Evolutionary conservation across 2,888 invertebrate genomes (phyloP).

Genomic region (Sesia bembeciformis): DNA sequence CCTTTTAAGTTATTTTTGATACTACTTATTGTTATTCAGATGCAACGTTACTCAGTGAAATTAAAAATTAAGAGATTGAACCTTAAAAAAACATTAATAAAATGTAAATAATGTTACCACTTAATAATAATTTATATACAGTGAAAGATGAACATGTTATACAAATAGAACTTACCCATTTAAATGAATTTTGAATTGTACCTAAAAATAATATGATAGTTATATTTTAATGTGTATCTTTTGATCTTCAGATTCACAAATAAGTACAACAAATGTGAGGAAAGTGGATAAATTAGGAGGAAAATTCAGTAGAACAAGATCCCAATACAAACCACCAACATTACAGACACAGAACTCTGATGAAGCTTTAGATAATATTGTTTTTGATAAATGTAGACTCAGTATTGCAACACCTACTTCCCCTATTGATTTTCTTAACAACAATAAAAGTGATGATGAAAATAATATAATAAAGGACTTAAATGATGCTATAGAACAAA

Average conservation of each 20-base stretch:
- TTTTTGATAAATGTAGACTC: conserved; percentile 57
- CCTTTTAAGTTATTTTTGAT: no score
- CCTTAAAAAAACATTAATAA: no score
- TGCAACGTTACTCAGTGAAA: no score
- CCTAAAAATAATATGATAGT: no score
- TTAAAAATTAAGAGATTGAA: no score
- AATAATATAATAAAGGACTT: conserved; percentile 1
- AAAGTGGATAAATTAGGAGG: conserved; percentile 35
- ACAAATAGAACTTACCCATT: no score
- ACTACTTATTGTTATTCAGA: no score
- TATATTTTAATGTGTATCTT: not conserved
- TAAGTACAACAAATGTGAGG: conserved; percentile 16
- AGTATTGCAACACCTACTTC: conserved; percentile 37
- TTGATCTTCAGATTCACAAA: not conserved
- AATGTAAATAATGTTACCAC: no score
- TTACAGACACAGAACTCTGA: conserved; percentile 36
- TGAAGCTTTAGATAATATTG: conserved; percentile 40
- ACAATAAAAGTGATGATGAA: conserved; percentile 15
- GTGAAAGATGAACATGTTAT: no score
- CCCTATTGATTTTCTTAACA: conserved; percentile 13
- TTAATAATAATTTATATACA: no score
- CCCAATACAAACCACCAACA: conserved; percentile 27
- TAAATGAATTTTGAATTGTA: no score
- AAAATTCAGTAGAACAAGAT: conserved; percentile 22
- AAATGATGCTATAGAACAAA: conserved; percentile 2